phyloP scores from a whole-genome alignment of 2,113 vertebrate genomes.

The Erinaceus europaeus region DNA sequence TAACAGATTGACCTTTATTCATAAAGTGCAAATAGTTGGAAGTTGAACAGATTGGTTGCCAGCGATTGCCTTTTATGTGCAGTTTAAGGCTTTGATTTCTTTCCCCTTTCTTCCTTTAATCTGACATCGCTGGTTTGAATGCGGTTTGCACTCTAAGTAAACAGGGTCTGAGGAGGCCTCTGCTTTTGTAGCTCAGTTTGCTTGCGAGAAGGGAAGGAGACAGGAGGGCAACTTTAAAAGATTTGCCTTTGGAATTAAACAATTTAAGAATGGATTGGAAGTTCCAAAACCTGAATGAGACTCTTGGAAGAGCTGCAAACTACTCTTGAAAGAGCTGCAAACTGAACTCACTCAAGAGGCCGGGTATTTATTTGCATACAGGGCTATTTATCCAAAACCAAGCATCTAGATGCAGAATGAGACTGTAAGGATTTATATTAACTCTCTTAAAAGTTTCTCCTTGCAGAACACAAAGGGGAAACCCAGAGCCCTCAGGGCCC shows the following conservation, averaged over 20 bases:
- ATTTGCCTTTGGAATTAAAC: constrained; percentile 87
- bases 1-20: constrained; percentile 89
- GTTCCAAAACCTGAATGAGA: constrained; percentile 76
- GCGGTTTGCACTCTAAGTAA: constrained; percentile 90
- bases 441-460: constrained; percentile 77
- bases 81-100: constrained; percentile 89
- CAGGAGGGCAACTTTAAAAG: constrained; percentile 83
- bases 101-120: constrained; percentile 88
- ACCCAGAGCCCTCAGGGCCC: constrained; percentile 29
- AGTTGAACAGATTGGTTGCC: constrained; percentile 89
- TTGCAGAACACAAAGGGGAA: constrained; percentile 67
- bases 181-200: constrained; percentile 81
- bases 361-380: constrained; percentile 53
- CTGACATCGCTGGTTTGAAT: constrained; percentile 88
- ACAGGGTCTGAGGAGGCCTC: constrained; percentile 82
- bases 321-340: no score
- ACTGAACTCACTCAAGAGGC: constrained; percentile 48
- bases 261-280: constrained; percentile 83
- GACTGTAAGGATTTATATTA: constrained; percentile 82
- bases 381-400: constrained; percentile 68
- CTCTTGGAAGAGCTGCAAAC: constrained; percentile 69
- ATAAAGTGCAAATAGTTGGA: constrained; percentile 88
- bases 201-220: constrained; percentile 55
- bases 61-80: constrained; percentile 86
- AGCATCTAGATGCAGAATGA: constrained; percentile 71